These are phyloP conservation scores for Cyrtorhinus lividipennis DNA, from an alignment of 1,140 invertebrate species.

Conservation along the genomic window DNA sequence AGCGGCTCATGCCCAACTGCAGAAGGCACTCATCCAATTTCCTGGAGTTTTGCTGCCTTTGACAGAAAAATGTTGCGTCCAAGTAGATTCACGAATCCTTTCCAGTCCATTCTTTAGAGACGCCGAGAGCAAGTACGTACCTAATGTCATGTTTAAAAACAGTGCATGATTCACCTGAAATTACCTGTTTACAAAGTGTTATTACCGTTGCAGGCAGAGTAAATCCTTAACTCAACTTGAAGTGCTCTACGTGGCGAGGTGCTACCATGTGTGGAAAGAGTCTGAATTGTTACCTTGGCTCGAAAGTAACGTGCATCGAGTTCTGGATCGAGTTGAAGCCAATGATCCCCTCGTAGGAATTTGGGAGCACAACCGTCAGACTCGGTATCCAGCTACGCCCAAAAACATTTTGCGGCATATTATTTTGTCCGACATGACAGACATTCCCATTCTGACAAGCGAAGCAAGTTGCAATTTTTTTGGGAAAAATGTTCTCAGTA, in stretches of 20 bases:
- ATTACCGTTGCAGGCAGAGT: too few relatives aligned
- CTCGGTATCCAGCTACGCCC: conserved; percentile 51
- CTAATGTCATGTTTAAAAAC: not conserved
- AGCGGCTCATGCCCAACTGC: conserved; percentile 46
- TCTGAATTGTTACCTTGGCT: conserved; percentile 60
- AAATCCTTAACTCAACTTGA: conserved; percentile 52
- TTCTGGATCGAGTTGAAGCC: conserved; percentile 46
- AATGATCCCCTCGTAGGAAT: conserved; percentile 42
- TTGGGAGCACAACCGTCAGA: conserved; percentile 42
- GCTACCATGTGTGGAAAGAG: conserved; percentile 65
- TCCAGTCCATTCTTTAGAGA: conserved; percentile 31
- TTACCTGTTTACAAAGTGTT: too few relatives aligned
- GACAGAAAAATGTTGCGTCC: conserved; percentile 61
- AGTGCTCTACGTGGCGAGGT: conserved; percentile 55
- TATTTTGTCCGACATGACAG: conserved; percentile 63
- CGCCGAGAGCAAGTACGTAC: conserved; percentile 12
- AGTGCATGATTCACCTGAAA: too few relatives aligned
- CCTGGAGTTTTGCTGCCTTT: conserved; percentile 57
- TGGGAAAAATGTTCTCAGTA: conserved; percentile 16
- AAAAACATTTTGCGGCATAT: conserved; percentile 63
- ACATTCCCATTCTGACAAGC: conserved; percentile 37
- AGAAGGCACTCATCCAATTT: conserved; percentile 71
- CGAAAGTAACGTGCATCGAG: conserved; percentile 49
- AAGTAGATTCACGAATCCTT: conserved; percentile 46
- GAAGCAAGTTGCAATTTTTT: too few relatives aligned